Evolutionary conservation across 1,140 invertebrate genomes (phyloP).

Genomic region (Drosophila azteca): DNA sequence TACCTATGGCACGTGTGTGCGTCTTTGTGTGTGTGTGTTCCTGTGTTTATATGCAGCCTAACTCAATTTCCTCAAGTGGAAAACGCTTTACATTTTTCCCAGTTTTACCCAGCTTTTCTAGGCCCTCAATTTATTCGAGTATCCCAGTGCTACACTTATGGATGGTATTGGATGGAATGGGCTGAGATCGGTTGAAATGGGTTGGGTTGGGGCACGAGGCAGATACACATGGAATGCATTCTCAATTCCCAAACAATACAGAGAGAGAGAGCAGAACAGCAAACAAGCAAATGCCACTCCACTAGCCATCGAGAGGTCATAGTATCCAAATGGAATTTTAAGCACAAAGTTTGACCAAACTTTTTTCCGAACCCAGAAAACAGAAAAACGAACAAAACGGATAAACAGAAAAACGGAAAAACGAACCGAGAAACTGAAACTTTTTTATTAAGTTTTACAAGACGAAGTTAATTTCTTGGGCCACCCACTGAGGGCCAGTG

Average conservation of each 20-base stretch:
- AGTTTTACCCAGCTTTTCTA: conserved; percentile 32
- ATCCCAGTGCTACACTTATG: conserved; percentile 27
- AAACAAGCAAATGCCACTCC: conserved; percentile 42
- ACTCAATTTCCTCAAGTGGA: conserved; percentile 43
- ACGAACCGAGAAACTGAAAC: conserved; percentile 48
- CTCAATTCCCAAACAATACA: neutral
- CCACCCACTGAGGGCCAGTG: neutral
- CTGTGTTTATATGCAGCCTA: neutral
- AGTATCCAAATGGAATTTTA: conserved; percentile 52
- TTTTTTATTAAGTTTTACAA: conserved; percentile 78
- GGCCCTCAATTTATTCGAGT: conserved; percentile 34
- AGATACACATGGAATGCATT: conserved; percentile 31
- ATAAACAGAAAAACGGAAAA: neutral
- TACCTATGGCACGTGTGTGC: conserved; percentile 11
- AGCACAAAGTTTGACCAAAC: conserved; percentile 43
- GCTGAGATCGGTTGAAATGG: too few relatives aligned
- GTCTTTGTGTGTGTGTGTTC: conserved; percentile 1
- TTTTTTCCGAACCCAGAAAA: conserved; percentile 23
- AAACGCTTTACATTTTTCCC: conserved; percentile 35
- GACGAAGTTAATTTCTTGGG: conserved; percentile 61
- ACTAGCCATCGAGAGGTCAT: conserved; percentile 30
- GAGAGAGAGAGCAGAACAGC: neutral
- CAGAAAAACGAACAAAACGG: neutral
- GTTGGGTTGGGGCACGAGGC: too few relatives aligned
- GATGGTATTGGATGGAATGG: neutral